Percentiles rank a stretch among this genome's conserved stretches.
Evolutionary conservation across 2,113 vertebrate species (phyloP).

Genomic region (Ahaetulla prasina): DNA sequence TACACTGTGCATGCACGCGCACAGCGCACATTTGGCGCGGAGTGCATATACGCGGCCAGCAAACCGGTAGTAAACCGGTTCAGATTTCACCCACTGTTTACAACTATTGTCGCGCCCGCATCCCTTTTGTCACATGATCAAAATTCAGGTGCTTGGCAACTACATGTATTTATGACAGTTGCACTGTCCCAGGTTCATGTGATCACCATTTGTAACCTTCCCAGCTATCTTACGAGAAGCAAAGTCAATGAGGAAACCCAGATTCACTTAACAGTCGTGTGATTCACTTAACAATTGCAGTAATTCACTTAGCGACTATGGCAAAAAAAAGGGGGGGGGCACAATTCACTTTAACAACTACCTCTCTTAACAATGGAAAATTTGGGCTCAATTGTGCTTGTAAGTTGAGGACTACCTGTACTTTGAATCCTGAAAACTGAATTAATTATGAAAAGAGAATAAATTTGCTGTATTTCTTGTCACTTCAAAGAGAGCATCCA

Average conservation of each 20-base stretch:
- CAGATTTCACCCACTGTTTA: too few species aligned
- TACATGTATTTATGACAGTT: too few species aligned
- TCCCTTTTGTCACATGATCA: too few species aligned
- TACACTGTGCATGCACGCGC: too few species aligned
- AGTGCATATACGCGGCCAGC: too few species aligned
- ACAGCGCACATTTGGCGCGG: too few species aligned
- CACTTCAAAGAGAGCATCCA: background rate
- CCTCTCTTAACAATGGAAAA: too few species aligned
- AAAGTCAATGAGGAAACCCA: background rate
- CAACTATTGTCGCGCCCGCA: too few species aligned
- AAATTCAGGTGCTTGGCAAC: too few species aligned
- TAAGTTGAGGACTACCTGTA: background rate
- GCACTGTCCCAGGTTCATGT: too few species aligned
- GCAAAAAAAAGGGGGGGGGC: background rate
- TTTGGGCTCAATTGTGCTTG: background rate
- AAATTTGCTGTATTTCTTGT: background rate
- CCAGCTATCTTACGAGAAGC: background rate
- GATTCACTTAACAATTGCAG: background rate
- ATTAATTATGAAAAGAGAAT: background rate
- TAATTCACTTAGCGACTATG: background rate
- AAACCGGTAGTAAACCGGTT: too few species aligned
- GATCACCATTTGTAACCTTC: too few species aligned
- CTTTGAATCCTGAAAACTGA: background rate
- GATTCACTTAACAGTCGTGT: background rate
- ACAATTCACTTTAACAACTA: background rate